A percentile compares a stretch with the other conserved stretches of the same genome.
phyloP scores from a whole-genome alignment of 2,113 vertebrate genomes.

The Triplophysa rosa region DNA sequence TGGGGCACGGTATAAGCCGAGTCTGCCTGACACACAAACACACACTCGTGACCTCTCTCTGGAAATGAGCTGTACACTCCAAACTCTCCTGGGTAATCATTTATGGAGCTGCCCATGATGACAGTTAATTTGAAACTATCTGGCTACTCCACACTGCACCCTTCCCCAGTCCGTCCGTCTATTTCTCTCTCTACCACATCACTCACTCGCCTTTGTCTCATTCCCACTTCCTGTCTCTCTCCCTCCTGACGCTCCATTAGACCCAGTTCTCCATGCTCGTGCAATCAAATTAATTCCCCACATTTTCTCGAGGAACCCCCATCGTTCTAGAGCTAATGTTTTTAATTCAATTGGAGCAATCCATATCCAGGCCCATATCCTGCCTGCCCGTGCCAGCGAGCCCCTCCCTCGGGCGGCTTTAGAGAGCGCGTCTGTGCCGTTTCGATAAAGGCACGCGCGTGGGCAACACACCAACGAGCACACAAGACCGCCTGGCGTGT shows the following conservation, averaged over 20 bases:
- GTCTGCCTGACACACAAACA: conserved; percentile 30
- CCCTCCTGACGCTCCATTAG: conserved; percentile 59
- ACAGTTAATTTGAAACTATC: conserved; percentile 76
- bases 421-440: conserved; percentile 74
- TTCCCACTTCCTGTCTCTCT: conserved; percentile 57
- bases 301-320: conserved; percentile 68
- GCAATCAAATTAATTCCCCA: conserved; percentile 75
- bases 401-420: conserved; percentile 57
- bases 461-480: conserved; percentile 45
- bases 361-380: conserved; percentile 75
- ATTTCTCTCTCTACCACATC: conserved; percentile 60
- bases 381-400: conserved; percentile 63
- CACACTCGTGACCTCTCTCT: conserved; percentile 57
- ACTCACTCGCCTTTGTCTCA: conserved; percentile 51
- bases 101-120: conserved; percentile 74
- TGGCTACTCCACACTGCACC: conserved; percentile 61
- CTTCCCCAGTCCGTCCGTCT: conserved; percentile 35
- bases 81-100: conserved; percentile 73
- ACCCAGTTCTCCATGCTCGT: conserved; percentile 60
- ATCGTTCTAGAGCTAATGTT: conserved; percentile 74
- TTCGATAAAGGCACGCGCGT: conserved; percentile 74
- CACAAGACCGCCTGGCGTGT: conserved; percentile 54
- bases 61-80: conserved; percentile 76
- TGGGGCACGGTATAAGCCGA: conserved; percentile 37
- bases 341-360: conserved; percentile 77